Evolutionary conservation across 2,113 vertebrate genomes (phyloP), one percentile per base, ranked within the genome.

Genomic region (Conger conger): DNA sequence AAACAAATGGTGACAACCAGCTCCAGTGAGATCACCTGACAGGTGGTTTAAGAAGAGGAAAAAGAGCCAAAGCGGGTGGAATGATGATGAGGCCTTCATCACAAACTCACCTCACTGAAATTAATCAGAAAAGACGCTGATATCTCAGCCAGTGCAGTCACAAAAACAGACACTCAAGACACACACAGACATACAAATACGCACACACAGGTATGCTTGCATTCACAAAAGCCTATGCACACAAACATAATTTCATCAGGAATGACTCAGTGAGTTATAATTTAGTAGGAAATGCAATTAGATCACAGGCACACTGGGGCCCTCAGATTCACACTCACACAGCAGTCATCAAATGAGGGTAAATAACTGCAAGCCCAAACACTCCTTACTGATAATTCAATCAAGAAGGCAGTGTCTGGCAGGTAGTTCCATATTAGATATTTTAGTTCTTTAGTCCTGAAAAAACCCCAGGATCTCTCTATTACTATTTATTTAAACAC

Each of bases 131-230:
- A 23, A n/a, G 23, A 27, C 27, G 60, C 20, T n/a, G 23, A n/a
- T 4, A 68, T 7, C 60, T n/a, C 60, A 27, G 17, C 13, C 54
- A 57, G 80, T 81, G 54, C 80, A 36, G 33, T 77, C 18, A 81
- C 57, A 37, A 8, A 17, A 8, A 78, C 50, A 76, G 76, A n/a
- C 76, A 18, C 33, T 4, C 35, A n/a, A 15, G 33, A 83, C 18
- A 82, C 60, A 83, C 77, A 77, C 77, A 86, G 53, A 86, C 60
- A 86, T 42, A 50, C 63, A 18, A 15, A 18, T 5, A 63, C 35
- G 37, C 35, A 35, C 37, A n/a, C 20, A 83, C 42, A 76, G 9
- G 9, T 63, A 30, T 45, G 40, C 27, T 63, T 63, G 50, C 27
- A 23, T 20, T 13, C 73, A 50, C 42, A 50, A n/a, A 36, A 8